Percentiles rank a stretch among this genome's conserved stretches.
Conservation (phyloP, 1,140 invertebrate species). For the Amyelois transitella region DNA sequence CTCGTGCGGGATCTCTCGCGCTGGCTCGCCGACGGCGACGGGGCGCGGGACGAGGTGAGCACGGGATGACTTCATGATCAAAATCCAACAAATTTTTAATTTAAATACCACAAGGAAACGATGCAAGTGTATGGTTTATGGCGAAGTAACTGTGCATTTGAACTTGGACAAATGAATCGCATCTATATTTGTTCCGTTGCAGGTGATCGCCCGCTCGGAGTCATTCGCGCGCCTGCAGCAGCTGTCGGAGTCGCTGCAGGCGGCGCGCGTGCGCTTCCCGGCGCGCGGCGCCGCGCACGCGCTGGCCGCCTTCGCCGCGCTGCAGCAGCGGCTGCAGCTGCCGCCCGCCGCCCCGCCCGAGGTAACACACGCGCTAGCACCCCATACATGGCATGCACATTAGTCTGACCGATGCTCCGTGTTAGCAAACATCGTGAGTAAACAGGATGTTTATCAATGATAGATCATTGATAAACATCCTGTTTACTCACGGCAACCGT, state of each 20-base stretch:
- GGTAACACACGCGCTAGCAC: slow-evolving; percentile 5
- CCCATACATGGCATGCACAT: background rate
- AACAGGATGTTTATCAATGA: no score
- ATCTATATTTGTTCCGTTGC: no score
- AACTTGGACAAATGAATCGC: no score
- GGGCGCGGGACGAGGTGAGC: slow-evolving; percentile 6
- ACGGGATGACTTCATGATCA: no score
- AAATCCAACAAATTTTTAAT: no score
- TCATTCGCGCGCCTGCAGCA: background rate
- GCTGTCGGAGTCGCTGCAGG: slow-evolving; percentile 49
- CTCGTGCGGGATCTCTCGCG: slow-evolving; percentile 41
- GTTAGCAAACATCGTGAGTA: background rate
- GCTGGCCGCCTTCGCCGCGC: slow-evolving; percentile 23
- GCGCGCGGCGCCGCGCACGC: slow-evolving; percentile 41
- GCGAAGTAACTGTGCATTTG: no score
- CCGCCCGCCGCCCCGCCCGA: slow-evolving; percentile 24
- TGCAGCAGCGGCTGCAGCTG: slow-evolving; percentile 32
- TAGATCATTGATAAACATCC: no score
- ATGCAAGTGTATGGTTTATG: no score
- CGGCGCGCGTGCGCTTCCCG: slow-evolving; percentile 38
- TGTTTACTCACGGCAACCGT: no score
- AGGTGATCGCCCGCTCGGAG: no score
- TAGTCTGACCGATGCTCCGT: no score
- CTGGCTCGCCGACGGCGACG: slow-evolving; percentile 24
- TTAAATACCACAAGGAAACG: no score